Conservation (phyloP, 2,797 vertebrate genomes). For the Hylomyscus alleni region DNA sequence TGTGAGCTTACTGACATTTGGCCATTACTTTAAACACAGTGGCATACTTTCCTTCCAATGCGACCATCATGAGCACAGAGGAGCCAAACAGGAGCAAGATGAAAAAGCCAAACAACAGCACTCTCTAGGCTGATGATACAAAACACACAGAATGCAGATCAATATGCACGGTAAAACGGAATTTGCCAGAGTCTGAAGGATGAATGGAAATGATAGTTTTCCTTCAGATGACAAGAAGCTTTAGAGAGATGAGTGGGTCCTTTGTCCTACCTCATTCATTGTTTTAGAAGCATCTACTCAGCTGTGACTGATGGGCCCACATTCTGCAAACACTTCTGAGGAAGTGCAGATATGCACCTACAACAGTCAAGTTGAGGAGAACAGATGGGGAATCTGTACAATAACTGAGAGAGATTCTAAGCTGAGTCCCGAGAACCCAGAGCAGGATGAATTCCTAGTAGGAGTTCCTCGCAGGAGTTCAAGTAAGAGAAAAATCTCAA, state of each 20-base stretch:
- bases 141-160: conserved; percentile 6
- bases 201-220: neutral
- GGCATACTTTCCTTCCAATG: neutral
- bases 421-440: neutral
- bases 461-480: neutral
- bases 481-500: neutral
- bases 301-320: neutral
- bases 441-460: neutral
- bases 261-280: neutral
- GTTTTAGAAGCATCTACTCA: conserved; percentile 51
- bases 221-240: neutral
- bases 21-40: neutral
- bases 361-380: neutral
- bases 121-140: neutral
- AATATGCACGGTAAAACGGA: conserved; percentile 13
- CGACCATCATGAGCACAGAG: neutral
- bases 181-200: neutral
- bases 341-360: neutral
- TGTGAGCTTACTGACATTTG: neutral
- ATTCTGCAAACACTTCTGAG: neutral
- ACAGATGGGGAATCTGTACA: neutral
- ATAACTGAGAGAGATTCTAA: conserved; percentile 39
- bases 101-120: neutral
- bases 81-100: neutral
- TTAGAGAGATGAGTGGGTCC: neutral